Base-by-base conservation (phyloP, 2,888 invertebrate species). In the Baccha elongata region DNA sequence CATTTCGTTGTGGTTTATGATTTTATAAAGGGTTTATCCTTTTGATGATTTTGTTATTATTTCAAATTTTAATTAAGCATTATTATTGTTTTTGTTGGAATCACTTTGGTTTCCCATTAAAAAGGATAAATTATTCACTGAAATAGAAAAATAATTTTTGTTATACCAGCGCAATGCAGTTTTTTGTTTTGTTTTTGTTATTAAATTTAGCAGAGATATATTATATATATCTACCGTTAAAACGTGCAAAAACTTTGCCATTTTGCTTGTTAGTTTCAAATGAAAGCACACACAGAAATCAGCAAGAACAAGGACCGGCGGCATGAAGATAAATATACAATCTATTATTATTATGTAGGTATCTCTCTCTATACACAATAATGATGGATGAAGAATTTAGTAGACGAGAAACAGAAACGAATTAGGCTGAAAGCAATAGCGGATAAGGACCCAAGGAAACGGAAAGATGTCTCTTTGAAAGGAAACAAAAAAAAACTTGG, bases 391-490 rank as follows among this genome's bases (percentile, higher is more conserved):
- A 21, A 15, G 48, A 10, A 44, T 17, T 32, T 48, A 1, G 15
- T 21, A 53, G 55, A 58, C 44, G 35, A 53, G 50, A 53, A 62
- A 10, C 58, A 75, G 32, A 72, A 76, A 76, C 29, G 62, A 83
- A 72, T 76, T 72, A 72, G 62, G 46, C 62, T 83, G 76, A 76
- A 55, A 72, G 72, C 76, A n/a, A n/a, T 52, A 19, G 26, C n/a
- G 23, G 8, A n/a, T 65, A 29, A 58, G 35, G 50, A 50, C 29
- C 15, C 40, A 40, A 23, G 15, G 10, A 26, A 40, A 67, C 37
- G 11, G 40, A 52, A 17, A 46, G 44, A 65, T 11, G 55, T 44
- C 42, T 50, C 19, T 52, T 21, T 67, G 29, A 37, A 76, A 32
- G 6, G 29, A 75, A 65, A 72, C 71, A 72, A 13, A 58, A 76